These are phyloP conservation scores for Deroplatys truncata DNA, from an alignment of 2,888 invertebrate genomes.

Conservation along the genomic window DNA sequence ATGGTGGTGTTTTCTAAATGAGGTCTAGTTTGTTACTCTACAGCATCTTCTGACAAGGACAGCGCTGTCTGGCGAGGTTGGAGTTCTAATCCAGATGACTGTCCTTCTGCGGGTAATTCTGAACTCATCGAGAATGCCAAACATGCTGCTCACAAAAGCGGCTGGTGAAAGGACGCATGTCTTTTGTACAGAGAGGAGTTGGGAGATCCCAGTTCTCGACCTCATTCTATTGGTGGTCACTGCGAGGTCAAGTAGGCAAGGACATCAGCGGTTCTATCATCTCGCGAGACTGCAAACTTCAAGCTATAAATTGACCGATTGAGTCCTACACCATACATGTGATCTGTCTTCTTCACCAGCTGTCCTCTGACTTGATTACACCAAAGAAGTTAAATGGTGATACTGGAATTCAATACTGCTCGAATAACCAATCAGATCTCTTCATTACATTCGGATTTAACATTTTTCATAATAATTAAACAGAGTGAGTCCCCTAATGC, in stretches of 20 bases:
- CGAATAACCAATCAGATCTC: too few species aligned
- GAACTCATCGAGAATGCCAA: too few species aligned
- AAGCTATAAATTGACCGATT: not conserved
- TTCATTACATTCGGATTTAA: too few species aligned
- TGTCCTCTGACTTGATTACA: too few species aligned
- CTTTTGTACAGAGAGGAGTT: not conserved
- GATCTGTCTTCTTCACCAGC: not conserved
- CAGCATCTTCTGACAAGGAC: not conserved
- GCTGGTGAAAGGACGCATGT: not conserved
- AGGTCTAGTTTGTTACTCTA: not conserved
- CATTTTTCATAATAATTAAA: too few species aligned
- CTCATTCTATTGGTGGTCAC: not conserved
- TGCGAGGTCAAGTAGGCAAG: not conserved
- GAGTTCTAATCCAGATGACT: too few species aligned
- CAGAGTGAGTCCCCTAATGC: too few species aligned
- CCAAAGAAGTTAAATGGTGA: not conserved
- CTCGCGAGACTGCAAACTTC: not conserved
- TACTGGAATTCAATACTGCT: not conserved
- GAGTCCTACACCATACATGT: not conserved
- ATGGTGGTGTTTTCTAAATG: not conserved
- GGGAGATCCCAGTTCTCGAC: not conserved
- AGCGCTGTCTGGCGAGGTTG: too few species aligned
- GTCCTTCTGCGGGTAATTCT: too few species aligned
- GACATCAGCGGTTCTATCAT: not conserved
- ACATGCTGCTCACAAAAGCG: not conserved